These are phyloP conservation scores for Ailurus styani DNA, from an alignment of 2,113 vertebrate genomes.

Conservation along the genomic window DNA sequence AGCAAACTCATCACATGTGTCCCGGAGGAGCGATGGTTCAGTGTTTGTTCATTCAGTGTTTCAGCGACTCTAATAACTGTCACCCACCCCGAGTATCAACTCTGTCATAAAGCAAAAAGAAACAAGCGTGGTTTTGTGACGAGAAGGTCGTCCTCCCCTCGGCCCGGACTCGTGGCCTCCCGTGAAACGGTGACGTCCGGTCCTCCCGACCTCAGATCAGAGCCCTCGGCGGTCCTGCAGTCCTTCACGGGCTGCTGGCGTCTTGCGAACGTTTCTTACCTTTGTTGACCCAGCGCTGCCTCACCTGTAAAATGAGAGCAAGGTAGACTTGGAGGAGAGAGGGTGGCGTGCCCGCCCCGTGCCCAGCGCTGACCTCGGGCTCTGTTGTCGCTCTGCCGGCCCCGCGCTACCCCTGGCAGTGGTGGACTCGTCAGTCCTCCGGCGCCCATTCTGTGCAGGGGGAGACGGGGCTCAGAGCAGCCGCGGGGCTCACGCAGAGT, in stretches of 20 bases:
- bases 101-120: not conserved
- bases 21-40: not conserved
- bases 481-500: not conserved
- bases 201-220: not conserved
- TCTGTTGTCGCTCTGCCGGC: not conserved
- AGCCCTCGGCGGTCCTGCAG: rapidly evolving
- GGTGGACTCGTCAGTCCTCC: not conserved
- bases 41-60: not conserved
- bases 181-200: not conserved
- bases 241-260: not conserved
- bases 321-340: not conserved
- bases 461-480: not conserved
- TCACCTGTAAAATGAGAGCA: not conserved
- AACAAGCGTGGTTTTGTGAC: not conserved
- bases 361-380: not conserved
- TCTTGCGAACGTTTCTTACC: not conserved
- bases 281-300: not conserved
- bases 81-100: too few species aligned
- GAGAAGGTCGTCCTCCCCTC: not conserved
- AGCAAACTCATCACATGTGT: not conserved
- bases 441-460: too few species aligned
- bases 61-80: not conserved
- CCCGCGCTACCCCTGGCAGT: not conserved
- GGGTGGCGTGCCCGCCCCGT: rapidly evolving
- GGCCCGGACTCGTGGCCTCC: not conserved